Evolutionary conservation across 2,888 invertebrate genomes (phyloP).

Genomic region (Metellina segmentata): DNA sequence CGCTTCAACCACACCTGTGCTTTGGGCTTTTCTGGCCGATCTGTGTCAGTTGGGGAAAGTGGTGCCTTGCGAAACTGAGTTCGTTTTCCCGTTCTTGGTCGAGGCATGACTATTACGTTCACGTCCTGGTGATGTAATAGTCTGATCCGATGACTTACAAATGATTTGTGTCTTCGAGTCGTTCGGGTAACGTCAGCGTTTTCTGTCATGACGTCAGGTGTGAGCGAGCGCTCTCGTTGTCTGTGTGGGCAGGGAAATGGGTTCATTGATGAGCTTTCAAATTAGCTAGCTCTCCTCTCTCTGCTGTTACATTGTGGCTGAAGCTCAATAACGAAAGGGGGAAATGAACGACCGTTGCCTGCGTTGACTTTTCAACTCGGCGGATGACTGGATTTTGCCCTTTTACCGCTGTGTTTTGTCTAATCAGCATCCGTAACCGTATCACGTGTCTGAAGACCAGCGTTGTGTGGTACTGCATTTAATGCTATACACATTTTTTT

Average conservation of each 20-base stretch:
- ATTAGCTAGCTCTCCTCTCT: neutral
- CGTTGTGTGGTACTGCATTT: too few relatives aligned
- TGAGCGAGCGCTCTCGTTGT: too few relatives aligned
- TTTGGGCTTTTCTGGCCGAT: neutral
- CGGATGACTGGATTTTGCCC: neutral
- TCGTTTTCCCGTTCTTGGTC: neutral
- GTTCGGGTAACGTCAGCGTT: neutral
- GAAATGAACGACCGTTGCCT: neutral
- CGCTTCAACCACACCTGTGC: neutral
- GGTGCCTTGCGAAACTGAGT: neutral
- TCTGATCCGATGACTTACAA: neutral
- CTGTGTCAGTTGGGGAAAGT: neutral
- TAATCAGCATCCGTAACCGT: too few relatives aligned
- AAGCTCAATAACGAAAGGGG: too few relatives aligned
- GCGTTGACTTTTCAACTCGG: neutral
- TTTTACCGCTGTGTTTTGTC: neutral
- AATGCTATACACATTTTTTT: too few relatives aligned
- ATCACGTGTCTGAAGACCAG: too few relatives aligned
- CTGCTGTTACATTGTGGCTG: neutral
- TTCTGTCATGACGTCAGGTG: neutral
- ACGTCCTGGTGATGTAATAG: neutral
- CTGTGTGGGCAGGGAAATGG: neutral
- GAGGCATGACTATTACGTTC: neutral
- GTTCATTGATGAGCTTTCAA: neutral
- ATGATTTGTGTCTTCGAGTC: neutral